These are phyloP conservation scores for Coregonus sp. DNA, from an alignment of 2,797 vertebrate species.

Conservation along the genomic window DNA sequence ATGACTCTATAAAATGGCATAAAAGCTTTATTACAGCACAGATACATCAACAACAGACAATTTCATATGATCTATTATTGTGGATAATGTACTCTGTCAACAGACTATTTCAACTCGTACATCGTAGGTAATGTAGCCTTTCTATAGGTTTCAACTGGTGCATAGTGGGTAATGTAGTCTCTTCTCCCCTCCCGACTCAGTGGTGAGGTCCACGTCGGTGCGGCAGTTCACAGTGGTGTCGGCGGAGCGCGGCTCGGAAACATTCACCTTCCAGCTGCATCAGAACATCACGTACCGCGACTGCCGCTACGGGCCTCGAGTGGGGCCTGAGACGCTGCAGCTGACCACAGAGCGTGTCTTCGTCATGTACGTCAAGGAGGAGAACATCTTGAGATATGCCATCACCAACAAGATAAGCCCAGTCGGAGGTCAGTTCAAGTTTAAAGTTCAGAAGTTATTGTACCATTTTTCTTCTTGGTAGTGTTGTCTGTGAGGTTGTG, in stretches of 20 bases:
- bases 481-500: neutral
- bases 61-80: no score
- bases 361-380: slow-evolving; percentile 84
- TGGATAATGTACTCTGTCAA: no score
- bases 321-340: slow-evolving; percentile 66
- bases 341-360: slow-evolving; percentile 84
- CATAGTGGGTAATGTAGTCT: neutral
- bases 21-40: no score
- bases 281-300: slow-evolving; percentile 87
- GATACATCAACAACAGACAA: no score
- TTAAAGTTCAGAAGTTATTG: slow-evolving; percentile 14
- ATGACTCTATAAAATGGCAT: no score
- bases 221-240: slow-evolving; percentile 79
- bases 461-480: neutral
- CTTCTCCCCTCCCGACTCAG: slow-evolving; percentile 59
- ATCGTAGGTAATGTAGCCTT: no score
- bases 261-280: slow-evolving; percentile 80
- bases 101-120: no score
- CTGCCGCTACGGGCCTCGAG: slow-evolving; percentile 73
- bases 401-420: slow-evolving; percentile 86
- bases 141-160: neutral
- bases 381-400: slow-evolving; percentile 87
- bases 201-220: slow-evolving; percentile 80
- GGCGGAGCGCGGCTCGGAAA: slow-evolving; percentile 73
- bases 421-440: slow-evolving; percentile 74